A percentile compares a stretch with the other conserved stretches of the same genome.
Conservation (phyloP, 1,140 invertebrate species). For the Lethocerus indicus region DNA sequence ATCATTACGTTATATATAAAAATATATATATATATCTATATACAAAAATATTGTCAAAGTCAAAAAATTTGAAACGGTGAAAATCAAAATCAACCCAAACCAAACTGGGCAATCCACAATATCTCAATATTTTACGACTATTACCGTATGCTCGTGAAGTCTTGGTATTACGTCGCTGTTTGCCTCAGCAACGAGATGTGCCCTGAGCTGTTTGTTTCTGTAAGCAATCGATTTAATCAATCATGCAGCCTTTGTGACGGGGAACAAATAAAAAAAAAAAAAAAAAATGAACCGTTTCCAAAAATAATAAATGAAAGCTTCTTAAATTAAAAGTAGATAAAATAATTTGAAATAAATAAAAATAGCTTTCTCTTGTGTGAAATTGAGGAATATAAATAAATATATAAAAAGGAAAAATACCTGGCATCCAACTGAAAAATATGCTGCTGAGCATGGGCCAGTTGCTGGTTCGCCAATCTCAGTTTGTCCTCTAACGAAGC, state of each 20-base stretch:
- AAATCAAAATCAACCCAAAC: not conserved
- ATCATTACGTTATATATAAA: not conserved
- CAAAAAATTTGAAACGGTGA: slow-evolving; percentile 7
- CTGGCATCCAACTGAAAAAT: slow-evolving; percentile 58
- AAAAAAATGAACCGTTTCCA: not conserved
- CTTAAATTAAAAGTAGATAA: not conserved
- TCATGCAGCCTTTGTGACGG: not conserved
- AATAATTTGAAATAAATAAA: not conserved
- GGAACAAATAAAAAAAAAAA: not conserved
- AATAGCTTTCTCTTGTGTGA: slow-evolving; percentile 5
- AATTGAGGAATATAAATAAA: too few relatives aligned
- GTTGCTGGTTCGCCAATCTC: slow-evolving; percentile 50
- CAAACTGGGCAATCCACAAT: not conserved
- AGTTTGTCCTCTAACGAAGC: slow-evolving; percentile 72
- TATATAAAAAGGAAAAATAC: too few relatives aligned
- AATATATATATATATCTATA: slow-evolving; percentile 6
- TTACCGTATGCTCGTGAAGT: slow-evolving; percentile 14
- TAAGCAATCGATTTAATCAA: slow-evolving; percentile 17
- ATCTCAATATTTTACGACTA: slow-evolving; percentile 1
- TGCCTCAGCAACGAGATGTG: slow-evolving; percentile 47
- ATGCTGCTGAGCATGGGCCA: slow-evolving; percentile 61
- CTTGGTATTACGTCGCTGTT: slow-evolving; percentile 31
- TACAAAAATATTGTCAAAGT: slow-evolving; percentile 8
- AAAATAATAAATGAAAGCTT: not conserved
- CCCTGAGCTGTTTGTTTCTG: slow-evolving; percentile 56